These are phyloP conservation scores for Ramphastos sulfuratus DNA, from an alignment of 2,113 vertebrate species.

Conservation along the genomic window DNA sequence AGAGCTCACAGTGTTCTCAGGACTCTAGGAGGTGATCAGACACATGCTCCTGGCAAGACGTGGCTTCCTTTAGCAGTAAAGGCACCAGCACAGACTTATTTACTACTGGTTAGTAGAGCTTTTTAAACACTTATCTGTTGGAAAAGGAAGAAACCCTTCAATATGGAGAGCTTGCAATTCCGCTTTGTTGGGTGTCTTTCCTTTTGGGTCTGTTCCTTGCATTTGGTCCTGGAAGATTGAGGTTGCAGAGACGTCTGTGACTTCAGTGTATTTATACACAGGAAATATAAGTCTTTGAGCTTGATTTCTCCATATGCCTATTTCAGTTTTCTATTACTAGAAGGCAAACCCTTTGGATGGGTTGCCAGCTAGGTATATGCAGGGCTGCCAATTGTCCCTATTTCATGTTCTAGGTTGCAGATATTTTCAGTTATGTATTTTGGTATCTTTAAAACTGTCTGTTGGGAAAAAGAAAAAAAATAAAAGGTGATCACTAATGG, in stretches of 20 bases:
- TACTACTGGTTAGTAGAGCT: background rate
- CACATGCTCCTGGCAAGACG: background rate
- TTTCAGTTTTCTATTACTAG: conserved; percentile 65
- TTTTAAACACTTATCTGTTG: background rate
- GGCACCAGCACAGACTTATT: background rate
- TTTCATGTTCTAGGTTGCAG: conserved; percentile 5
- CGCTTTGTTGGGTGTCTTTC: background rate
- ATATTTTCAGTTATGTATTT: conserved; percentile 58
- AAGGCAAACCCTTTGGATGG: conserved; percentile 46
- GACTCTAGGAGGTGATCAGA: background rate
- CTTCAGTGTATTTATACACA: conserved; percentile 36
- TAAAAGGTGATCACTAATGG: background rate
- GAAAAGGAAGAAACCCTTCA: background rate
- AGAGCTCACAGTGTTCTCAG: background rate
- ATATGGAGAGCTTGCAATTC: background rate
- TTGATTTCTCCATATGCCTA: conserved; percentile 51
- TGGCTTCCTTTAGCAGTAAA: background rate
- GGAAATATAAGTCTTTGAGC: conserved; percentile 44
- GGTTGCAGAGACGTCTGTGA: conserved; percentile 48
- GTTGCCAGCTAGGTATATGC: conserved; percentile 37
- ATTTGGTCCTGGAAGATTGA: conserved; percentile 54
- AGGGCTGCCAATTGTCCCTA: conserved; percentile 32
- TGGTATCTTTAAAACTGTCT: conserved; percentile 43
- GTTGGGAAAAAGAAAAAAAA: background rate
- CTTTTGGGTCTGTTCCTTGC: conserved; percentile 23